These are phyloP conservation scores for Fregetta grallaria DNA, from an alignment of 2,113 vertebrate genomes.

Conservation along the genomic window DNA sequence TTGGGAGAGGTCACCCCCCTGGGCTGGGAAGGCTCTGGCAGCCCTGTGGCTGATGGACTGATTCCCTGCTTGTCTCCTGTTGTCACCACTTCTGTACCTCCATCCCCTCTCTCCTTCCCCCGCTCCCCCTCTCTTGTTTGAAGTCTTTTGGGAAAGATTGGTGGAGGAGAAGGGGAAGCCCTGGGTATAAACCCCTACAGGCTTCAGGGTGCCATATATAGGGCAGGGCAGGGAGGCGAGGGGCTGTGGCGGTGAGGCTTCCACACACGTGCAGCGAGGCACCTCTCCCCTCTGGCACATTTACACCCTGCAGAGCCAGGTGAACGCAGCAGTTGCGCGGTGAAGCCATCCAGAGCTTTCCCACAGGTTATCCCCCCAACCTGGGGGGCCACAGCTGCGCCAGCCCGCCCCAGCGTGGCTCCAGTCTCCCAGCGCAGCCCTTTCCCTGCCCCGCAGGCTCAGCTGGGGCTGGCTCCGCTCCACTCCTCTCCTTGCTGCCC, in stretches of 20 bases:
- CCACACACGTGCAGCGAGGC: not conserved
- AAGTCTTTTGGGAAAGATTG: not conserved
- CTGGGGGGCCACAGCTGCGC: not conserved
- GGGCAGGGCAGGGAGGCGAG: not conserved
- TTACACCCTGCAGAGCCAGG: not conserved
- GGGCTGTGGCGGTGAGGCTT: fast-evolving
- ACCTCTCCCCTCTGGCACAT: not conserved
- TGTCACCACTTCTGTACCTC: not conserved
- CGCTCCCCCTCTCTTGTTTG: not conserved
- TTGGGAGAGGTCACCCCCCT: not conserved
- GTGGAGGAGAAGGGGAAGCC: not conserved
- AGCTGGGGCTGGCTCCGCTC: not conserved
- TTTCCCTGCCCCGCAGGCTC: not conserved
- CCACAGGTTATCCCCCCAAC: not conserved
- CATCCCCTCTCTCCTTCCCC: not conserved
- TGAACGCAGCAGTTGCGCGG: not conserved
- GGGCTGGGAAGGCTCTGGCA: not conserved
- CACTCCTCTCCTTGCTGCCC: not conserved
- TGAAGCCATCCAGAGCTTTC: not conserved
- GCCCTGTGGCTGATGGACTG: not conserved
- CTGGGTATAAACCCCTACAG: not conserved
- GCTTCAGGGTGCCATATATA: fast-evolving
- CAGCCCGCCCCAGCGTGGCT: not conserved
- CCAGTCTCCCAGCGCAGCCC: not conserved
- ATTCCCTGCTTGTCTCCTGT: not conserved